phyloP scores from a whole-genome alignment of 37 sponge, comb jelly and placozoan genomes.

The Dysidea cf. avara region DNA sequence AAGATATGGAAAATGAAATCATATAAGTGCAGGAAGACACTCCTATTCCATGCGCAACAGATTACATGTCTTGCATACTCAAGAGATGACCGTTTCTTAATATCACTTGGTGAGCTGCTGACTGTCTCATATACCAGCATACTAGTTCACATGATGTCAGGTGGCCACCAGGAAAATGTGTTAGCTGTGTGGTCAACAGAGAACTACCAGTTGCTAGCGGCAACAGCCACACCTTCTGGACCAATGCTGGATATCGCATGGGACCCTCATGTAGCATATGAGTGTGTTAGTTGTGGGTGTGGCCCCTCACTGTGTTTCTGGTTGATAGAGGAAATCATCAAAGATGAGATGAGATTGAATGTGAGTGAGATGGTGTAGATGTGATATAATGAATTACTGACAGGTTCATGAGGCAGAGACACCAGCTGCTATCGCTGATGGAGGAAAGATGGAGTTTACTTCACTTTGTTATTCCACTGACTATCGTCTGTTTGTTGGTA shows the following conservation, averaged over 20 bases:
- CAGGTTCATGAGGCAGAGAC: conserved; percentile 44
- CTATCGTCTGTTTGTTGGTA: conserved; percentile 50
- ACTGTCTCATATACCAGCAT: not conserved
- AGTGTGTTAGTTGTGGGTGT: conserved; percentile 68
- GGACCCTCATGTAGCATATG: conserved; percentile 80
- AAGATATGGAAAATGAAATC: conserved; percentile 56
- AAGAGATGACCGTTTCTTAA: conserved; percentile 73
- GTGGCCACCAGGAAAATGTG: conserved; percentile 40
- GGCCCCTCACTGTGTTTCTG: conserved; percentile 53
- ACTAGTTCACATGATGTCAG: conserved; percentile 18
- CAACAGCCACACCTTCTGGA: conserved; percentile 3
- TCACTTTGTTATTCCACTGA: conserved; percentile 38
- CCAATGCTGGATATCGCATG: conserved; percentile 52
- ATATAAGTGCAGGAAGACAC: conserved; percentile 61
- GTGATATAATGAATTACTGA: not conserved
- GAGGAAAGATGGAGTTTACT: conserved; percentile 49
- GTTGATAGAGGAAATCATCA: conserved; percentile 53
- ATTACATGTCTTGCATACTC: conserved; percentile 65
- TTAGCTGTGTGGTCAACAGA: conserved; percentile 68
- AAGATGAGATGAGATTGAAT: too few species aligned
- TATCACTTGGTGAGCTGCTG: conserved; percentile 72
- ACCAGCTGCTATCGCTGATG: conserved; percentile 17
- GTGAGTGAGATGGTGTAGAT: too few species aligned
- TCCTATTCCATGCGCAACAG: conserved; percentile 35
- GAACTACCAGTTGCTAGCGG: conserved; percentile 56